Evolutionary conservation across 2,888 invertebrate species (phyloP).

Genomic region (Suillia variegata): DNA sequence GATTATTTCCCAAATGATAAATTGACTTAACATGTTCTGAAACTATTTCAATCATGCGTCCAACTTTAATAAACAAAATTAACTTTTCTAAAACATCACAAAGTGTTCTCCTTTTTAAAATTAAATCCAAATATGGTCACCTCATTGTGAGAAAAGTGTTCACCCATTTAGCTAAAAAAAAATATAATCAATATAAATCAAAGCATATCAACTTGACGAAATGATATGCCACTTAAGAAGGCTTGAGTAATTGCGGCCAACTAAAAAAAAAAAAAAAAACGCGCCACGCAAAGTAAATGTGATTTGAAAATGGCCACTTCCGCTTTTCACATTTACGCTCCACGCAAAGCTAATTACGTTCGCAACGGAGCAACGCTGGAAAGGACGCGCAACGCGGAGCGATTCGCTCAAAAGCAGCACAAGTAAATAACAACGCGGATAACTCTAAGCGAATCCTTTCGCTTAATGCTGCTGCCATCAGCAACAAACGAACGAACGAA

Average conservation of each 20-base stretch:
- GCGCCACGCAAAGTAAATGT: slow-evolving; percentile 3
- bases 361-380: too few relatives aligned
- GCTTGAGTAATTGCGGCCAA: slow-evolving; percentile 14
- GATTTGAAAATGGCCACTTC: slow-evolving; percentile 14
- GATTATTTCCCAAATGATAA: too few relatives aligned
- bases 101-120: too few relatives aligned
- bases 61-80: too few relatives aligned
- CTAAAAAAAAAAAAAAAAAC: not conserved
- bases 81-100: too few relatives aligned
- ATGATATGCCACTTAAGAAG: slow-evolving; percentile 3
- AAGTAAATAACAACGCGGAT: not conserved
- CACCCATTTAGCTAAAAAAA: not conserved
- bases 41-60: too few relatives aligned
- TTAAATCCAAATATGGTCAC: not conserved
- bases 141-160: not conserved
- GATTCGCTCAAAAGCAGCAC: too few relatives aligned
- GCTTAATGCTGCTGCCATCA: not conserved
- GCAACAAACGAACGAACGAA: too few relatives aligned
- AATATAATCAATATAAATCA: slow-evolving; percentile 9
- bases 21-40: too few relatives aligned
- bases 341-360: not conserved
- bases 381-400: too few relatives aligned
- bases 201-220: slow-evolving; percentile 13
- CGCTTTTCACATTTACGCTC: slow-evolving; percentile 1
- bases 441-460: not conserved